phyloP scores from a whole-genome alignment of 1,140 invertebrate species.

The Drosophila pachea region DNA sequence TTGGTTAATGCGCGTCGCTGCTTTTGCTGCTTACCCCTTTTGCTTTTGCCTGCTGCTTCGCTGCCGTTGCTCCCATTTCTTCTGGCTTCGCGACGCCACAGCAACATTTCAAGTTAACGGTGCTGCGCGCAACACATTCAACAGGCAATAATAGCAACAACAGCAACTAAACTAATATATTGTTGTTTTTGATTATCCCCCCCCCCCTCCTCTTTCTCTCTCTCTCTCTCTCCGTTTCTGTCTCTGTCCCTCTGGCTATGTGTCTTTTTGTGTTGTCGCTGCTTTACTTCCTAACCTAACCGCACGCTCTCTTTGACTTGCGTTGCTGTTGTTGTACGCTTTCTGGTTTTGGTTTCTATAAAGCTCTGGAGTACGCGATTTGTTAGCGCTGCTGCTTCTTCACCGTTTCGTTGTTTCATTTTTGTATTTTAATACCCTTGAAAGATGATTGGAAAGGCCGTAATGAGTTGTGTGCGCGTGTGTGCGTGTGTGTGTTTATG shows the following conservation, averaged over 20 bases:
- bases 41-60: constrained; percentile 27
- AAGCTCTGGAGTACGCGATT: constrained; percentile 48
- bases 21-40: constrained; percentile 8
- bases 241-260: no score
- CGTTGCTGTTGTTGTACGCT: constrained; percentile 50
- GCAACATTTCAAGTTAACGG: constrained; percentile 65
- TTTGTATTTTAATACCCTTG: constrained; percentile 24
- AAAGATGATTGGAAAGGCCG: background rate
- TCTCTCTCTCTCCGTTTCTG: no score
- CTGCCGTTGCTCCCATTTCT: constrained; percentile 49
- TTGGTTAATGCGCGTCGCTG: no score
- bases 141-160: constrained; percentile 51
- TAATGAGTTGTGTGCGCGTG: background rate
- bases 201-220: no score
- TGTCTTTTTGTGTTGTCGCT: background rate
- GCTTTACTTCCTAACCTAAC: constrained; percentile 1
- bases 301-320: constrained; percentile 10
- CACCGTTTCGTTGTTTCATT: constrained; percentile 41
- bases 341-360: constrained; percentile 67
- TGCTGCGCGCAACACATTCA: constrained; percentile 52
- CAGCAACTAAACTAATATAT: constrained; percentile 66
- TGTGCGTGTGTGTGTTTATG: background rate
- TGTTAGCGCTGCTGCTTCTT: constrained; percentile 39
- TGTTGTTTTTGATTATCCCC: constrained; percentile 19
- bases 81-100: background rate